Percentiles rank a stretch among this genome's conserved stretches.
These are phyloP conservation scores for Aporophyla nigra DNA, from an alignment of 2,888 invertebrate species.

Conservation along the genomic window DNA sequence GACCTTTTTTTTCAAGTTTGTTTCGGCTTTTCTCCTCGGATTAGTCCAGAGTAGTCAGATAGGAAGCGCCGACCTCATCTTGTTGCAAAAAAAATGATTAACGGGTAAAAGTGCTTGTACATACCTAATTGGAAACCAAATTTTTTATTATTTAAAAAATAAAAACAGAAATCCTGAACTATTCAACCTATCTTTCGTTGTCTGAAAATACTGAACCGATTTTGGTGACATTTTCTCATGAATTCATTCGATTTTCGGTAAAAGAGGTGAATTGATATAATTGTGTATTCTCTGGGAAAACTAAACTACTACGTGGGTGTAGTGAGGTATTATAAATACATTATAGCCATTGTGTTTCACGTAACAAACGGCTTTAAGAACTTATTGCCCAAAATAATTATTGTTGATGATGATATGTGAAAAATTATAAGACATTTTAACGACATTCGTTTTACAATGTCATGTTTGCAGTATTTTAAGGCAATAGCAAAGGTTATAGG, in stretches of 20 bases:
- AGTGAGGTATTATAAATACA: conserved; percentile 29
- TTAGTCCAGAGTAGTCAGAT: no score
- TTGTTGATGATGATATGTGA: neutral
- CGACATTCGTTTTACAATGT: conserved; percentile 1
- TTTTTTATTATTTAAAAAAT: no score
- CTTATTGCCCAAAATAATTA: neutral
- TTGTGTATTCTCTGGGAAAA: neutral
- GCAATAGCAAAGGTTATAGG: neutral
- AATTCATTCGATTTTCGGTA: neutral
- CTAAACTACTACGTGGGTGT: neutral
- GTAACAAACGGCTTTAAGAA: neutral
- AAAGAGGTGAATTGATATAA: neutral
- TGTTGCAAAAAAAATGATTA: no score
- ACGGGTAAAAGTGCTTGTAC: no score
- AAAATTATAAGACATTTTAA: conserved; percentile 36
- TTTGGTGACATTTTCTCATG: neutral
- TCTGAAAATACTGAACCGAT: neutral
- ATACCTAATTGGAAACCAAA: no score
- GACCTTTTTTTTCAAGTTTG: no score
- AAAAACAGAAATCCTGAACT: no score
- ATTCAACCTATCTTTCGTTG: no score
- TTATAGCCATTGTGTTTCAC: conserved; percentile 30
- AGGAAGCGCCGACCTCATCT: no score
- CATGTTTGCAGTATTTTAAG: neutral
- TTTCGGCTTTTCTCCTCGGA: no score